Percentiles rank a stretch among this genome's conserved stretches.
These are phyloP conservation scores for Parasteatoda lunata DNA, from an alignment of 2,888 invertebrate genomes.

Conservation along the genomic window DNA sequence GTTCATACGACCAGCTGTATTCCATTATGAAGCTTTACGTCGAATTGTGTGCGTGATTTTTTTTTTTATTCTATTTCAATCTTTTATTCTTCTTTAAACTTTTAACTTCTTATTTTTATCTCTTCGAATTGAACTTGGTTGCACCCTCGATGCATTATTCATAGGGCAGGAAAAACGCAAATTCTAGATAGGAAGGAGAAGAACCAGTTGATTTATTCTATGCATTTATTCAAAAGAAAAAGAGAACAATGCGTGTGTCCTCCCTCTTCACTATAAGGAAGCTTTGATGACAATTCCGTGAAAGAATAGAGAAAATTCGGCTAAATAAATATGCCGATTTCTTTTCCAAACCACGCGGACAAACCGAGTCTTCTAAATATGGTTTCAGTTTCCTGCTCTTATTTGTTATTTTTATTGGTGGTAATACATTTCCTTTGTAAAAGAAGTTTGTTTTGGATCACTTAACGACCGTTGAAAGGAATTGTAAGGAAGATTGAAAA, in stretches of 20 bases:
- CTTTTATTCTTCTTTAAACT: neutral
- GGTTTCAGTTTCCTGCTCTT: neutral
- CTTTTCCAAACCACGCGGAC: neutral
- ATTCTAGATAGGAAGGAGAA: neutral
- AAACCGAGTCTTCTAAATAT: neutral
- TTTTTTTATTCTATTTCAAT: neutral
- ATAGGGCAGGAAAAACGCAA: neutral
- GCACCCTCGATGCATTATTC: neutral
- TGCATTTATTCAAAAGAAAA: constrained; percentile 39
- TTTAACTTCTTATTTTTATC: neutral
- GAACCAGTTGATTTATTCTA: constrained; percentile 34
- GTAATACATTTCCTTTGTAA: too few relatives aligned
- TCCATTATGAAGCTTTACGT: neutral
- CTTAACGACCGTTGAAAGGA: too few relatives aligned
- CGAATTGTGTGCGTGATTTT: neutral
- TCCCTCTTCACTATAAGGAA: neutral
- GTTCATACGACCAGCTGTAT: neutral
- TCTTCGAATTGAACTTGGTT: neutral
- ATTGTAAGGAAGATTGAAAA: too few relatives aligned
- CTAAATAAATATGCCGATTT: neutral
- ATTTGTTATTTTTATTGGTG: too few relatives aligned
- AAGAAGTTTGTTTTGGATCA: too few relatives aligned
- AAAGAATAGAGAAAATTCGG: neutral
- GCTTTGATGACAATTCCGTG: constrained; percentile 1
- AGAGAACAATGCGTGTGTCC: neutral